Conservation (phyloP, 2,888 invertebrate genomes). For the Altica lythri region DNA sequence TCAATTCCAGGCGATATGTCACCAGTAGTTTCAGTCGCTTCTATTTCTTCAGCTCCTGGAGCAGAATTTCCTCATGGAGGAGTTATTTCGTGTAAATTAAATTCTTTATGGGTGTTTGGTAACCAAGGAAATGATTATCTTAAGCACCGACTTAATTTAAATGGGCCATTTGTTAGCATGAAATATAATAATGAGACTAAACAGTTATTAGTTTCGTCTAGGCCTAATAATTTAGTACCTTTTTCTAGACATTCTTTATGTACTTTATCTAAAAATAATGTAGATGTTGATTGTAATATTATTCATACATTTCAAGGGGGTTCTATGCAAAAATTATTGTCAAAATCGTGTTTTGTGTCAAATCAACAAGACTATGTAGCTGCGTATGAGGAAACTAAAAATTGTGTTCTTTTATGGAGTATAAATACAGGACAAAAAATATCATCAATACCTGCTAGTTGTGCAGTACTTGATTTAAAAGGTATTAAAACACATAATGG, state of each 20-base stretch:
- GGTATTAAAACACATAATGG: conserved; percentile 62
- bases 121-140: conserved; percentile 54
- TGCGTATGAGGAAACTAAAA: conserved; percentile 76
- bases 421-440: conserved; percentile 59
- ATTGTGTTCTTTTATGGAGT: conserved; percentile 69
- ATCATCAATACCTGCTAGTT: conserved; percentile 64
- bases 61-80: conserved; percentile 62
- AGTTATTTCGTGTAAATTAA: conserved; percentile 74
- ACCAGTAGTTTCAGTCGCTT: conserved; percentile 70
- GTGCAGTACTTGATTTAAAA: conserved; percentile 71
- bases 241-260: conserved; percentile 63
- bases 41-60: conserved; percentile 58
- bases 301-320: conserved; percentile 72
- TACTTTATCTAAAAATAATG: conserved; percentile 57
- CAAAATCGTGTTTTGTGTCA: conserved; percentile 63
- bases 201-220: conserved; percentile 71
- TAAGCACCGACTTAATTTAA: conserved; percentile 64
- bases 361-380: conserved; percentile 68
- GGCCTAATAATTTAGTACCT: conserved; percentile 65
- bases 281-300: conserved; percentile 61
- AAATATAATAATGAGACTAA: conserved; percentile 68
- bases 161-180: conserved; percentile 78
- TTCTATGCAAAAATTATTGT: conserved; percentile 67
- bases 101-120: conserved; percentile 71
- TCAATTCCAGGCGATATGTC: conserved; percentile 64